Evolutionary conservation across 64 coral and sea anemone species (phyloP).

Genomic region (Hydrozoanthus tunicans): DNA sequence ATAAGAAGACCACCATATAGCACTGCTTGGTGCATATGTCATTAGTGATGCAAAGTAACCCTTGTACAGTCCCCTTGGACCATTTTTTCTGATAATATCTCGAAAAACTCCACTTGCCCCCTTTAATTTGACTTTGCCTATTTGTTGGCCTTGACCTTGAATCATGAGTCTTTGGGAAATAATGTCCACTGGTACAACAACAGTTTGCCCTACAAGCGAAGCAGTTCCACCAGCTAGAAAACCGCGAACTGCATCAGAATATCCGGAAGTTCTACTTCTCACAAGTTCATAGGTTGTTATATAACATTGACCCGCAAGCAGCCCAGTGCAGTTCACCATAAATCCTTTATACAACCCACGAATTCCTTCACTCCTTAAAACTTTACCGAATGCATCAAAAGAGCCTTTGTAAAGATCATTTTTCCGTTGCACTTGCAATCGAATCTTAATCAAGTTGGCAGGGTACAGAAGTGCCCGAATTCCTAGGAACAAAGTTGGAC

Average conservation of each 20-base stretch:
- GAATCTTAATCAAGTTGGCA: constrained; percentile 91
- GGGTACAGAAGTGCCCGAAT: constrained; percentile 89
- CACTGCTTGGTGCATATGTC: constrained; percentile 96
- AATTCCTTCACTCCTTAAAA: constrained; percentile 83
- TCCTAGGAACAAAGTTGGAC: constrained; percentile 90
- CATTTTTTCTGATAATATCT: constrained; percentile 65
- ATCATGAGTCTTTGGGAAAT: constrained; percentile 94
- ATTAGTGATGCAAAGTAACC: constrained; percentile 89
- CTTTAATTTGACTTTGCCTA: constrained; percentile 69
- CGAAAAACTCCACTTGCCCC: constrained; percentile 56
- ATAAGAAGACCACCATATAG: constrained; percentile 82
- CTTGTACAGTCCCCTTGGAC: constrained; percentile 77
- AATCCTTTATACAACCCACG: constrained; percentile 98
- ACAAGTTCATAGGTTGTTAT: constrained; percentile 96
- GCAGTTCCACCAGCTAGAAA: constrained; percentile 92
- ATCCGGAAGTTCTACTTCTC: constrained; percentile 66
- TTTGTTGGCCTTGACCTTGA: constrained; percentile 82
- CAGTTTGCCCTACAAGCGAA: constrained; percentile 90
- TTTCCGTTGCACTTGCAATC: constrained; percentile 95
- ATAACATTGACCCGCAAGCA: constrained; percentile 91
- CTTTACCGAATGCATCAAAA: constrained; percentile 93
- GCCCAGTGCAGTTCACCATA: constrained; percentile 79
- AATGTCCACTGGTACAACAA: constrained; percentile 93
- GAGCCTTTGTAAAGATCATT: constrained; percentile 94
- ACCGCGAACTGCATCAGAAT: constrained; percentile 75